A percentile compares a stretch with the other conserved stretches of the same genome.
Conservation (phyloP, 2,797 vertebrate species). For the Cottoperca gobio region DNA sequence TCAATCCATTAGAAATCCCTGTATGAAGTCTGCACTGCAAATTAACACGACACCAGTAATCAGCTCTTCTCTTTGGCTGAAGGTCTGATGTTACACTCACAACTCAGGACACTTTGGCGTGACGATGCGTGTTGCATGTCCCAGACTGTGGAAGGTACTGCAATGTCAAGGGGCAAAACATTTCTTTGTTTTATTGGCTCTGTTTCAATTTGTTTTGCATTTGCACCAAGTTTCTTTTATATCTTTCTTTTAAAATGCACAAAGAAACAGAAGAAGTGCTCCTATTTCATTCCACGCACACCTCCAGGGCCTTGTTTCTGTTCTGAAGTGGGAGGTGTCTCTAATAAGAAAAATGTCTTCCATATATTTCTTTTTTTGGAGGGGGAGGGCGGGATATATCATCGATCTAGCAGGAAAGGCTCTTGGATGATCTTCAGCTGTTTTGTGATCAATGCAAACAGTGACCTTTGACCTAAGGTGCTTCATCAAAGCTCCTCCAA, state of each 20-base stretch:
- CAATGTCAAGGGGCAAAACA: too few relatives aligned
- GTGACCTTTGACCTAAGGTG: constrained; percentile 64
- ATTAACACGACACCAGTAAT: constrained; percentile 11
- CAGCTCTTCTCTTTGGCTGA: constrained; percentile 18
- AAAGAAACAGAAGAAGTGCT: neutral
- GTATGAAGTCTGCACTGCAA: neutral
- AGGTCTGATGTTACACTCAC: neutral
- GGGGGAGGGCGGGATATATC: constrained; percentile 15
- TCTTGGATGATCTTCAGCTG: constrained; percentile 56
- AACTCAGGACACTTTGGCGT: too few relatives aligned
- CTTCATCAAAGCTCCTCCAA: constrained; percentile 61
- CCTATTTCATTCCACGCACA: neutral
- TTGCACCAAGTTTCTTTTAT: too few relatives aligned
- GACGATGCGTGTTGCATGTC: too few relatives aligned
- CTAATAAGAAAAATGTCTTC: constrained; percentile 49
- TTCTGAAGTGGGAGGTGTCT: constrained; percentile 18
- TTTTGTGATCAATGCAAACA: constrained; percentile 61
- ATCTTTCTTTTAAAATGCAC: neutral
- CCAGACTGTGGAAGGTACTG: too few relatives aligned
- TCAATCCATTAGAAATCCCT: constrained; percentile 21
- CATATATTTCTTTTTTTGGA: constrained; percentile 31
- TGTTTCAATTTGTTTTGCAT: too few relatives aligned
- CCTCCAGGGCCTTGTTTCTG: neutral
- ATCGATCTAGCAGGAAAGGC: constrained; percentile 48
- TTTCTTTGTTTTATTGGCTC: too few relatives aligned